Conservation (phyloP, 2,797 vertebrate species). For the Hafferia zeledoni region DNA sequence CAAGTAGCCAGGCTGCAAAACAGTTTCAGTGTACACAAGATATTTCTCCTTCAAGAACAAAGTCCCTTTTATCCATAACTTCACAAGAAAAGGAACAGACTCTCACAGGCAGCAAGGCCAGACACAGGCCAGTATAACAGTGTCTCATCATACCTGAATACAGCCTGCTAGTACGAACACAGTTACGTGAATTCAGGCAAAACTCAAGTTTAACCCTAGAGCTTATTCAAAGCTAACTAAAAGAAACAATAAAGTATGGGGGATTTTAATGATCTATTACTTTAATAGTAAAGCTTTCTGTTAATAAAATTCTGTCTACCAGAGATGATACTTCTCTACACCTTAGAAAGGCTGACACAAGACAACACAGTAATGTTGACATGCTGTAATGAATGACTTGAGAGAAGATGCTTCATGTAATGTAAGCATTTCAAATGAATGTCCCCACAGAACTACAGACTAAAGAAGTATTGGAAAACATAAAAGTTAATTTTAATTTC, state of each 20-base stretch:
- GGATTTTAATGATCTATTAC: accelerated
- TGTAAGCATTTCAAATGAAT: not conserved
- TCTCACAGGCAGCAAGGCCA: too few species aligned
- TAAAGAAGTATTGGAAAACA: not conserved
- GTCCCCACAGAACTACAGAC: not conserved
- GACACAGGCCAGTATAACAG: too few species aligned
- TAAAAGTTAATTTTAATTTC: not conserved
- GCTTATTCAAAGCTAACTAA: not conserved
- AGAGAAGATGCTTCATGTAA: not conserved
- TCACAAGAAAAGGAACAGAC: too few species aligned
- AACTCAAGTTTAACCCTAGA: not conserved
- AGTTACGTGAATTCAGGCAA: not conserved
- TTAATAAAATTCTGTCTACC: not conserved
- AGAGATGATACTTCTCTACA: not conserved
- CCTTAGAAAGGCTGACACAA: not conserved
- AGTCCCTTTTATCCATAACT: too few species aligned
- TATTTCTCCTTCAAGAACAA: too few species aligned
- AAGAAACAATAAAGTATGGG: not conserved
- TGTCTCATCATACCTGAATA: too few species aligned
- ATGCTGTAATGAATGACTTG: not conserved
- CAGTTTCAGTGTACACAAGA: too few species aligned
- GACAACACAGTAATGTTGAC: not conserved
- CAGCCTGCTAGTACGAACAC: not conserved
- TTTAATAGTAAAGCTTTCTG: not conserved
- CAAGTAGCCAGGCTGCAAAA: too few species aligned